These are phyloP conservation scores for Catajapyx aquilonaris DNA, from an alignment of 1,140 invertebrate genomes.

Conservation along the genomic window DNA sequence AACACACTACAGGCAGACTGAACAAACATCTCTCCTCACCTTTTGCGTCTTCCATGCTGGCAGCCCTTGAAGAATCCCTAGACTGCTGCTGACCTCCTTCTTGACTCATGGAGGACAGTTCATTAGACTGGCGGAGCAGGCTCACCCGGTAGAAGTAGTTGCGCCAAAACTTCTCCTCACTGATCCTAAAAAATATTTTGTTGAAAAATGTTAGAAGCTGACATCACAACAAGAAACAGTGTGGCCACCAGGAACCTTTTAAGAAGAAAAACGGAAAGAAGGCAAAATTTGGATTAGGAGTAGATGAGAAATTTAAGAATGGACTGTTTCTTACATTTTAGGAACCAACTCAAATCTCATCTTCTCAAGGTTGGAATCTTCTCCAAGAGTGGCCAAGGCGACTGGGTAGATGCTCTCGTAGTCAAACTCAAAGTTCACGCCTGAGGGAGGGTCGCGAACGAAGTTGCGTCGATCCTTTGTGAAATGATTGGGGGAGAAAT, in stretches of 20 bases:
- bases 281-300: neutral
- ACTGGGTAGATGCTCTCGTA: slow-evolving; percentile 76
- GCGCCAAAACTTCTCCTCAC: slow-evolving; percentile 96
- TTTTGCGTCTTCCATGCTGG: neutral
- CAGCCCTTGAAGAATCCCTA: neutral
- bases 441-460: slow-evolving; percentile 81
- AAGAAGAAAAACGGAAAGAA: slow-evolving; percentile 4
- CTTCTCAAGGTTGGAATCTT: slow-evolving; percentile 86
- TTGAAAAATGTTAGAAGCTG: too few relatives aligned
- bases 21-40: too few relatives aligned
- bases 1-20: too few relatives aligned
- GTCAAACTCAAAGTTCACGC: slow-evolving; percentile 89
- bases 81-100: slow-evolving; percentile 21
- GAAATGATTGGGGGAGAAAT: too few relatives aligned
- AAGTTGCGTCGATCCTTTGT: slow-evolving; percentile 93
- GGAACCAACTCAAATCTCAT: slow-evolving; percentile 98
- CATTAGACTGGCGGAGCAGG: slow-evolving; percentile 88
- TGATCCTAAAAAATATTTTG: slow-evolving; percentile 60
- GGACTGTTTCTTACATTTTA: slow-evolving; percentile 64
- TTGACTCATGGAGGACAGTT: slow-evolving; percentile 45
- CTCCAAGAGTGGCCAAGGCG: slow-evolving; percentile 77
- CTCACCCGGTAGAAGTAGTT: slow-evolving; percentile 99
- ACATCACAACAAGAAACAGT: slow-evolving; percentile 5
- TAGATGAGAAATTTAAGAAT: neutral
- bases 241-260: neutral